phyloP scores from a whole-genome alignment of 2,888 invertebrate genomes.

The Panorpa germanica region DNA sequence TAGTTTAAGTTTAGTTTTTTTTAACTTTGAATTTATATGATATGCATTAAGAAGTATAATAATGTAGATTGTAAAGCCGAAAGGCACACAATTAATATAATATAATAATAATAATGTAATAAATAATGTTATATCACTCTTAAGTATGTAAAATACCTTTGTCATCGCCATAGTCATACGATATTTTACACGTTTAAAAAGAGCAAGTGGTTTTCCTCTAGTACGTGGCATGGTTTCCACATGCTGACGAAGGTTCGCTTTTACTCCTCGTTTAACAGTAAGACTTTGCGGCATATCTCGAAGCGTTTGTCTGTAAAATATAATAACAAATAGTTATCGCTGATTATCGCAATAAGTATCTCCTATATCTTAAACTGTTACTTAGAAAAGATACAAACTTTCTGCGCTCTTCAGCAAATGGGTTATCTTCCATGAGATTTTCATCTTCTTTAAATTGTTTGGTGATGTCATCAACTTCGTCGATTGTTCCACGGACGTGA shows the following conservation, averaged over 20 bases:
- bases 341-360: conserved; percentile 1
- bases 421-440: conserved; percentile 42
- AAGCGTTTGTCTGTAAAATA: conserved; percentile 35
- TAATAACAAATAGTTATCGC: conserved; percentile 5
- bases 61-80: too few relatives aligned
- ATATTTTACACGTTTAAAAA: conserved; percentile 36
- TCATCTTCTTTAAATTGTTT: conserved; percentile 43
- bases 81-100: too few relatives aligned
- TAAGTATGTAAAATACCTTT: too few relatives aligned
- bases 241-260: conserved; percentile 29
- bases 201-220: conserved; percentile 29
- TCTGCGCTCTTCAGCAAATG: conserved; percentile 37
- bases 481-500: too few relatives aligned
- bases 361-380: conserved; percentile 5
- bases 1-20: too few relatives aligned
- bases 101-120: too few relatives aligned
- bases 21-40: too few relatives aligned
- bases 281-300: conserved; percentile 48
- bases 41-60: too few relatives aligned
- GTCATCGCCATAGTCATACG: too few relatives aligned
- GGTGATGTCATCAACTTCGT: conserved; percentile 39
- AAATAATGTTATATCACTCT: too few relatives aligned
- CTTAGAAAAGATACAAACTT: conserved; percentile 23
- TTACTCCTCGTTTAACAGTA: conserved; percentile 45
- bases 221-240: conserved; percentile 30